Base-by-base conservation (phyloP, 2,797 vertebrate genomes). In the Hydrocynus forskahlii region DNA sequence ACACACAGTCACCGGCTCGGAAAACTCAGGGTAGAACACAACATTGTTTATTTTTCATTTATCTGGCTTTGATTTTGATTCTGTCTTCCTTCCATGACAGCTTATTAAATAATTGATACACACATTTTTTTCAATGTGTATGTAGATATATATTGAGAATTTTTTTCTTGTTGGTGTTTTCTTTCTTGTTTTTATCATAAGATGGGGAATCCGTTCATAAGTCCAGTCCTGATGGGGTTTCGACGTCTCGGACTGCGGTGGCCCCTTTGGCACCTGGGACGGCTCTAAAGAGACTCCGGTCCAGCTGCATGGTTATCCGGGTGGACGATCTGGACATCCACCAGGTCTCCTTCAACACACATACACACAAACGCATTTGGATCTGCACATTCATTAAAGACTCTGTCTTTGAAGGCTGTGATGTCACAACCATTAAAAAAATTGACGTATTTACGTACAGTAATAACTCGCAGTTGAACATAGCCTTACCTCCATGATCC, bases 271-370 rank as follows among this genome's bases (percentile, higher is more conserved):
- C 89, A 0, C 79, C 85, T 0, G 90, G 86, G 4, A 90, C 94
- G 0, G 88, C 94, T 0, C 93, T 97, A 92, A 95, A 94, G 88
- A 95, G 95, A 80, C 95, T 99, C 60, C 95, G 97, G 8, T 98
- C 96, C 13, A 97, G 96, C 90, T 98, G 96, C 2, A 83, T 98
- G 85, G 92, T 99, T 59, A 84, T 99, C 76, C 89, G 97, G 23
- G 94, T 99, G 84, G 97, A 99, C 75, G 96, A 98, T 85, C 83
- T 99, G 88, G 96, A 99, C 89, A 95, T 99, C 86, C 95, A 97
- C 90, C 97, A 99, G 97, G 98, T 97, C 72, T 29, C 0, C 78
- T 86, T 76, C 19, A 78, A 16, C 59, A 12, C 54, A 76, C 78
- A 73, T n/a, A 45, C 5, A 55, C n/a, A 55, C n/a, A 1, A 19